Percentiles rank a stretch among this genome's conserved stretches.
phyloP scores from a whole-genome alignment of 2,797 vertebrate genomes.

The Masticophis lateralis region DNA sequence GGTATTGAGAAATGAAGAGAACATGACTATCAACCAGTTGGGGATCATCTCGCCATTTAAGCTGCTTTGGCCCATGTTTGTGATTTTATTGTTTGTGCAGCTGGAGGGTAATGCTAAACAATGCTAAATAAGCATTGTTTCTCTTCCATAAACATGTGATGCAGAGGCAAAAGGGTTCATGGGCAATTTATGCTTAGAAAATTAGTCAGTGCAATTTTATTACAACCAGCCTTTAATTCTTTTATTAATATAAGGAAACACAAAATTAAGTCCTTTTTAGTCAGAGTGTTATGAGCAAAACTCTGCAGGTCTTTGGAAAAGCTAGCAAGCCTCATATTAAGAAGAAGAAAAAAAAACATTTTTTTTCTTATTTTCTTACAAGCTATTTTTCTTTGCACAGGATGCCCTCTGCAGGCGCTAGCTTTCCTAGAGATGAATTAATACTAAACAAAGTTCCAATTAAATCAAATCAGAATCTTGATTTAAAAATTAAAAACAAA shows the following conservation, averaged over 20 bases:
- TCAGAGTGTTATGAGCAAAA: slow-evolving; percentile 56
- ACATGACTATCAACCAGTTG: background rate
- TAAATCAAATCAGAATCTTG: background rate
- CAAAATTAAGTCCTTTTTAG: slow-evolving; percentile 54
- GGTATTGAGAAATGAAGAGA: background rate
- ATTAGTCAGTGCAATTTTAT: slow-evolving; percentile 68
- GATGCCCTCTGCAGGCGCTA: background rate
- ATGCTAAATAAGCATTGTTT: slow-evolving; percentile 28
- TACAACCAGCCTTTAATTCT: slow-evolving; percentile 46
- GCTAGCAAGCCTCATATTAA: background rate
- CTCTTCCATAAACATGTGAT: slow-evolving; percentile 58
- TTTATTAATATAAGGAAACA: slow-evolving; percentile 63
- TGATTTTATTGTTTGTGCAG: slow-evolving; percentile 26
- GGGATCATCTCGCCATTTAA: background rate
- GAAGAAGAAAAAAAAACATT: accelerated
- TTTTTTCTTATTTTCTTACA: background rate
- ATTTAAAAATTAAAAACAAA: background rate
- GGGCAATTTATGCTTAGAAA: slow-evolving; percentile 59
- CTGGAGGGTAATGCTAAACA: slow-evolving; percentile 1
- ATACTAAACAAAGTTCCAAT: background rate
- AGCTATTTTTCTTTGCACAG: background rate
- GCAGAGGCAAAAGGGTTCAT: slow-evolving; percentile 43
- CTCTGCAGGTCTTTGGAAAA: background rate
- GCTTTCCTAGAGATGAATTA: background rate
- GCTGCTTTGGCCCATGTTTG: background rate